Evolutionary conservation across 2,888 invertebrate species (phyloP), one percentile per base, ranked within the genome.

Genomic region (Scrobipalpa costella): DNA sequence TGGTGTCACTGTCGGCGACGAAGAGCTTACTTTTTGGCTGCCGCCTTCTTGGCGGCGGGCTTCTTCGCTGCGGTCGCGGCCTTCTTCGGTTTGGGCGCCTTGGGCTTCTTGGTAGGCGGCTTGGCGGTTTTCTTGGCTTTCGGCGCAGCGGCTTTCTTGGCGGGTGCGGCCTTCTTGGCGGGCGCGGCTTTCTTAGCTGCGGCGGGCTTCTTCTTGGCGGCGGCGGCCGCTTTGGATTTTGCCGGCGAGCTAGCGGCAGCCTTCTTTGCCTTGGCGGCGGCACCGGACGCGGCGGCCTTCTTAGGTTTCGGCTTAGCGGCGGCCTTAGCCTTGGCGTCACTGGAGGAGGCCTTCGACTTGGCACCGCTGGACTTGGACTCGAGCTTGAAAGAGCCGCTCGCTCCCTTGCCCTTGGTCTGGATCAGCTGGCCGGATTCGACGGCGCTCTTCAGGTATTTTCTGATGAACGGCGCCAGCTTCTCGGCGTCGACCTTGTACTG

Each of bases 401-500:
- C 92, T 1, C 92, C 92, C 73, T 89, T 92, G 44, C 92, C 93
- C 27, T 38, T 38, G 36, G 36, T 38, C 36, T 38, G 36, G 27
- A 92, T 83, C 49, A 93, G 71, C 19, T 76, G 74, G 1, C 92
- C 92, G 57, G 83, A 81, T 0, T 78, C 81, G 2, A 94, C 92
- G 3, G 92, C 92, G 1, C 79, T 72, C 72, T 92, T 93, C 64
- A 94, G 71, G 44, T 71, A 73, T 69, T 92, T 92, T 64, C 89
- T 92, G 71, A 94, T 93, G 75, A 89, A 93, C 0, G 88, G 86
- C 36, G 36, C 36, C 36, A 36, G 11, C 36, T 0, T 90, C 84
- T 50, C 92, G 73, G 15, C 36, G 36, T 36, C 36, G 7, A 93
- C 85, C 65, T 92, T 92, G 88, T 94, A 94, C 64, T 90, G 92